Evolutionary conservation across 1,140 invertebrate genomes (phyloP), one percentile per base, ranked within the genome.

Genomic region (Diuraphis noxia): DNA sequence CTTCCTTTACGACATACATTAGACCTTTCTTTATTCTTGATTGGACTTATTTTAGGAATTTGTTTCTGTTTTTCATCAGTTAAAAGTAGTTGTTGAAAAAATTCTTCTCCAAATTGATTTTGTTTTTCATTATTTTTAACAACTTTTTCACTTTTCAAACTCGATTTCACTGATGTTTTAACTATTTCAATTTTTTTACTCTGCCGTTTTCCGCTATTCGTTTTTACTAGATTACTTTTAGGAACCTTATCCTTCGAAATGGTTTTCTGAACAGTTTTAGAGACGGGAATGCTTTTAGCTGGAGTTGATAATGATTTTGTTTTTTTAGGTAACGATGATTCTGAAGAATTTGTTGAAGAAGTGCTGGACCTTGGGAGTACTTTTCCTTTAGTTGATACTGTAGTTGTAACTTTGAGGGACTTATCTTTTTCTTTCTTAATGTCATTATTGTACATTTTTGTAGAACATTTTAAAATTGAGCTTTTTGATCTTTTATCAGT

Each of bases 121-220:
- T 93, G 94, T 95, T 0, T 95, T 95, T 93, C 95, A 95, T 93
- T 96, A 49, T 30, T 84, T 86, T 87, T 77, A 1, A 36, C 0
- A 25, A 21, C 86, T 85, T 90, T 91, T 72, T 85, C 84, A n/a
- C 2, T 49, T n/a, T 79, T 81, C 30, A 36, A 79, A 82, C 30
- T 82, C 2, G 49, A 63, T 87, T 86, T 92, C 23, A 36, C 40
- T 25, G 56, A 36, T 2, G 91, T 38, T 56, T 92, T 86, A 8
- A 40, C 40, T 1, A n/a, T 40, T 85, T 85, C 81, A 38, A 38
- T 85, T 84, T 91, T 92, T 43, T 92, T 91, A 25, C 10, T 89
- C 30, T 36, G 30, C 8, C 84, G 88, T 91, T 86, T 91, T n/a
- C 46, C n/a, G 5, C 36, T 56, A 43, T 77, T 88, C 6, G 72